Evolutionary conservation across 2,888 invertebrate species (phyloP).

Genomic region (Selenia dentaria): DNA sequence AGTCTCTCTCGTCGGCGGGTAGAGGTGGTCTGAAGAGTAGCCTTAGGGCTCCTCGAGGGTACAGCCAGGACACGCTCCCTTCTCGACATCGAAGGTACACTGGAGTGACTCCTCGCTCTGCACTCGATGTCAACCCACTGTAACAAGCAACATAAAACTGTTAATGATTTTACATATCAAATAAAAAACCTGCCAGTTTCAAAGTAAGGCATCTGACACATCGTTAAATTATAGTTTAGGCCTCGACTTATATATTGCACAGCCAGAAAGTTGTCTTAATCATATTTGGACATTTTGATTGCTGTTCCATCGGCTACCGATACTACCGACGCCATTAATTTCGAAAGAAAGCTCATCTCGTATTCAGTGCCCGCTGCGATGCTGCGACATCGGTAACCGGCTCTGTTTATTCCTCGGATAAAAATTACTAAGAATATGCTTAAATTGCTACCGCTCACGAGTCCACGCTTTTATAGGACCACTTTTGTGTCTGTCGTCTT

Average conservation of each 20-base stretch:
- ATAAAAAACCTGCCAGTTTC: conserved; percentile 5
- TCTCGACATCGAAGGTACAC: conserved; percentile 91
- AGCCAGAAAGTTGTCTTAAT: conserved; percentile 47
- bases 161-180: no score
- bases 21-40: conserved; percentile 86
- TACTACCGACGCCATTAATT: conserved; percentile 55
- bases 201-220: conserved; percentile 12
- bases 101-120: conserved; percentile 88
- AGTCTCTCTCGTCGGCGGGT: conserved; percentile 85
- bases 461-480: conserved; percentile 42
- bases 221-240: conserved; percentile 23
- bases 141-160: conserved; percentile 51
- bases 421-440: conserved; percentile 55
- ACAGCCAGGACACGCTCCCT: conserved; percentile 89
- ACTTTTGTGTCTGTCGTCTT: conserved; percentile 38
- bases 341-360: conserved; percentile 61
- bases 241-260: conserved; percentile 33
- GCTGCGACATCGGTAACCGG: conserved; percentile 48
- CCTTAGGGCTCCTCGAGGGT: conserved; percentile 89
- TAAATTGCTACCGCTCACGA: conserved; percentile 51
- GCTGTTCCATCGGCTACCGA: conserved; percentile 40
- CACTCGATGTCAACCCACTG: conserved; percentile 82
- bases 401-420: conserved; percentile 49
- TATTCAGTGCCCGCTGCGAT: conserved; percentile 58
- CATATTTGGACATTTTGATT: conserved; percentile 66